Conservation (phyloP, 2,113 vertebrate species). For the Sylvia atricapilla region DNA sequence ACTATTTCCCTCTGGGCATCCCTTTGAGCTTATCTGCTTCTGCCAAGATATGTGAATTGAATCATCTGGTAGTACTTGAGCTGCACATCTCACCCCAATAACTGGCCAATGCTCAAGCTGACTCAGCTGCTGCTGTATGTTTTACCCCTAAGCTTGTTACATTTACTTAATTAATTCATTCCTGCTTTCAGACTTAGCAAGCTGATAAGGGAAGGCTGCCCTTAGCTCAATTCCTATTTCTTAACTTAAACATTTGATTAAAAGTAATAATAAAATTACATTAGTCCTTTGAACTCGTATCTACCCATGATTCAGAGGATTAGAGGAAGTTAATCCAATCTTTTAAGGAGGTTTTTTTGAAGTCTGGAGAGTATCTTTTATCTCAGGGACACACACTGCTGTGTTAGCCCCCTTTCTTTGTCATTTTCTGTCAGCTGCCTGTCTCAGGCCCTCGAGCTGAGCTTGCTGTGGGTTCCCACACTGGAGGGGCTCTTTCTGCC, state of each 20-base stretch:
- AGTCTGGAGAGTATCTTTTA: constrained; percentile 26
- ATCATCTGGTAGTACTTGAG: constrained; percentile 51
- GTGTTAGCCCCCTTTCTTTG: not conserved
- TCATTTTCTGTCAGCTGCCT: not conserved
- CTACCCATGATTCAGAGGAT: constrained; percentile 22
- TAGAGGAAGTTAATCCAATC: constrained; percentile 46
- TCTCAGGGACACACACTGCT: not conserved
- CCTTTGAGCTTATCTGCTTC: constrained; percentile 38
- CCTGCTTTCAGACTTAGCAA: constrained; percentile 13
- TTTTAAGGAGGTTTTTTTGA: constrained; percentile 32
- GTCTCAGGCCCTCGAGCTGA: rapidly evolving
- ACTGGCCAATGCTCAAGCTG: constrained; percentile 20
- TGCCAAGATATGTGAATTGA: constrained; percentile 29
- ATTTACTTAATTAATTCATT: constrained; percentile 55
- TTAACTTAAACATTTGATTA: constrained; percentile 57
- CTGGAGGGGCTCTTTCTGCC: not conserved
- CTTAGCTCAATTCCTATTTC: constrained; percentile 46
- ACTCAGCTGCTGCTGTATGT: constrained; percentile 39
- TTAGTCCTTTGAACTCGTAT: constrained; percentile 54
- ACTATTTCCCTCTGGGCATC: not conserved
- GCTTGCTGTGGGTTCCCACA: not conserved
- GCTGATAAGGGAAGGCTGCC: constrained; percentile 36
- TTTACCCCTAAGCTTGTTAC: constrained; percentile 39
- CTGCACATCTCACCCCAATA: constrained; percentile 24
- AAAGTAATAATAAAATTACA: constrained; percentile 56